Evolutionary conservation across 2,797 vertebrate genomes (phyloP), one percentile per base, ranked within the genome.

Genomic region (Sphaeramia orbicularis): DNA sequence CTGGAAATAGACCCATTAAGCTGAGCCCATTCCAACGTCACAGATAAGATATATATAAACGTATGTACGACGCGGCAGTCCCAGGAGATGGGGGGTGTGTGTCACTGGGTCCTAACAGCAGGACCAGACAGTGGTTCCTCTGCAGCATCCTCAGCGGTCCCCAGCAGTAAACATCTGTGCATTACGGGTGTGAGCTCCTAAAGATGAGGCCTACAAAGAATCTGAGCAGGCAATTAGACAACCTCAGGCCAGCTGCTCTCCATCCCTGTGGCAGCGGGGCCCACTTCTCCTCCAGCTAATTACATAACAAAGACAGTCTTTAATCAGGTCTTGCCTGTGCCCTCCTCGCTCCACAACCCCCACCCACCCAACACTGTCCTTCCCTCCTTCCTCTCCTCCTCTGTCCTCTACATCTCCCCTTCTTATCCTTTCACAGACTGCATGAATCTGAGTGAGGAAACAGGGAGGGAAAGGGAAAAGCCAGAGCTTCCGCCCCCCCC

Each of bases 291-390:
- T 69, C 71, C 59, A 89, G 78, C 80, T 90, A 91, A 91, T 91
- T 91, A 87, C 90, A 91, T 90, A 90, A 93, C 88, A 89, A 92
- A 90, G 89, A 82, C 86, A 30, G 69, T 89, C 84, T 91, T 90
- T 89, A 91, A 91, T 92, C 87, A 89, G 89, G 84, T 80, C 84
- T 67, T 71, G 76, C 69, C 76, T 74, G 66, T 72, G 63, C 62
- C 67, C 65, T 76, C 64, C 71, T 30, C 48, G 42, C 11, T 40
- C 19, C n/a, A n/a, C n/a, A n/a, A n/a, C 64, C 21, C 21, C 66
- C 72, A 27, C n/a, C 59, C 44, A 32, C 9, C 60, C 59, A 59
- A n/a, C n/a, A n/a, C n/a, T n/a, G n/a, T n/a, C n/a, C 60, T 64
- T 74, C 74, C 55, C 71, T 70, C 66, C 64, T 70, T 74, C 68